Evolutionary conservation across 2,797 vertebrate genomes (phyloP).

Genomic region (Lagodon rhomboides): DNA sequence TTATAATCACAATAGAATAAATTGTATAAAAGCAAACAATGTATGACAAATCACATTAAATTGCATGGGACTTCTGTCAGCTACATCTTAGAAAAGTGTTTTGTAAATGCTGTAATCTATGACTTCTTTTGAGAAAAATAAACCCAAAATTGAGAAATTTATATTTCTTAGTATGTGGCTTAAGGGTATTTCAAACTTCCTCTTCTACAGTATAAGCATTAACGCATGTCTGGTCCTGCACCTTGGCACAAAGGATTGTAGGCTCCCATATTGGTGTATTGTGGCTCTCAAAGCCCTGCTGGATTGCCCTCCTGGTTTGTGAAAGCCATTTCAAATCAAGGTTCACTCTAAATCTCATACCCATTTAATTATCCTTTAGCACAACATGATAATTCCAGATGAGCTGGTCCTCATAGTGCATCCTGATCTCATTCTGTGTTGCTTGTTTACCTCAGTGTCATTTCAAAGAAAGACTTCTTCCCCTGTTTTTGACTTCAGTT

Average conservation of each 20-base stretch:
- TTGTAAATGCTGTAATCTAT: no score
- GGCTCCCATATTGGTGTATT: constrained; percentile 42
- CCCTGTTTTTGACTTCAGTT: constrained; percentile 5
- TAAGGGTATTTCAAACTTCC: no score
- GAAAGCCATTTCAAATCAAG: constrained; percentile 59
- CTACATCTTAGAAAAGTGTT: no score
- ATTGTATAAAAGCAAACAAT: no score
- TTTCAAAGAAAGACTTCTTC: constrained; percentile 24
- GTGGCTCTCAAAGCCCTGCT: constrained; percentile 48
- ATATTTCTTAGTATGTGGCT: no score
- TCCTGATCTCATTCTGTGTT: constrained; percentile 50
- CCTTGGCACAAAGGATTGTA: constrained; percentile 71
- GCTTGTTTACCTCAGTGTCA: constrained; percentile 49
- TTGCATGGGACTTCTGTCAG: no score
- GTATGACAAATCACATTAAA: no score
- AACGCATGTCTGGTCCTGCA: no score
- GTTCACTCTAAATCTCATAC: constrained; percentile 48
- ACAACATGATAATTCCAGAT: constrained; percentile 44
- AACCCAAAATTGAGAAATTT: no score
- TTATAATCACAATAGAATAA: no score
- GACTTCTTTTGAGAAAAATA: no score
- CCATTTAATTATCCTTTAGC: constrained; percentile 58
- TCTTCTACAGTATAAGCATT: no score
- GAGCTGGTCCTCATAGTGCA: constrained; percentile 22
- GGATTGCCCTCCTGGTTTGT: constrained; percentile 42